A percentile compares a stretch with the other conserved stretches of the same genome.
Conservation (phyloP, 2,113 vertebrate species). For the Cairina moschata region DNA sequence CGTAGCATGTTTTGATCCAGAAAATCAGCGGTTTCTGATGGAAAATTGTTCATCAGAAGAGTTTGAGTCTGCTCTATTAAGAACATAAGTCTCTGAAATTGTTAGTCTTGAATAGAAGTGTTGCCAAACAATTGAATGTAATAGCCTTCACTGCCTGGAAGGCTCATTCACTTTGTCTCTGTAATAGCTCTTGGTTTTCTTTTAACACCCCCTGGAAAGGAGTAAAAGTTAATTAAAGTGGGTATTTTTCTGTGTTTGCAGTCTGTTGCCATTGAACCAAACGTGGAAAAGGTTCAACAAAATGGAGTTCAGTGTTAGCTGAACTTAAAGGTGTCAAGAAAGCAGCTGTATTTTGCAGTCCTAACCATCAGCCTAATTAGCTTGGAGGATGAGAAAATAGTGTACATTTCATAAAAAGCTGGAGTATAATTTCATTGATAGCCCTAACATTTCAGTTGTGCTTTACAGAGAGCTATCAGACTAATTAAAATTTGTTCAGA, state of each 20-base stretch:
- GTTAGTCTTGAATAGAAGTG: conserved; percentile 47
- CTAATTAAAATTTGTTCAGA: neutral
- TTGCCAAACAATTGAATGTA: conserved; percentile 50
- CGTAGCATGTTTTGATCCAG: conserved; percentile 5
- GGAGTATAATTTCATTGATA: neutral
- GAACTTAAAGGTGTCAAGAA: neutral
- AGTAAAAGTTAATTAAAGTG: conserved; percentile 69
- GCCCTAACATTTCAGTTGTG: neutral
- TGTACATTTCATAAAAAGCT: neutral
- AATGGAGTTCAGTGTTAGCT: neutral
- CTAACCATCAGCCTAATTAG: neutral
- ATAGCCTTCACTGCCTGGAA: conserved; percentile 30
- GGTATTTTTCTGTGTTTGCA: conserved; percentile 42
- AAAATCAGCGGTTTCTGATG: conserved; percentile 59
- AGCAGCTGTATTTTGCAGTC: neutral
- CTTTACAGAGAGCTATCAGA: neutral
- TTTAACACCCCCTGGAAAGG: conserved; percentile 55
- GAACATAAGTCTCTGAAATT: conserved; percentile 57
- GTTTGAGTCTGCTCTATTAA: conserved; percentile 37
- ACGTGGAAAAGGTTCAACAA: neutral
- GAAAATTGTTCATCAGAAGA: conserved; percentile 59
- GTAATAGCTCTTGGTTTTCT: conserved; percentile 49
- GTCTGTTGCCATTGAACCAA: conserved; percentile 45
- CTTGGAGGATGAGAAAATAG: neutral
- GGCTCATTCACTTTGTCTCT: conserved; percentile 36